Evolutionary conservation across 2,888 invertebrate genomes (phyloP).

Genomic region (Leptopterna dolabrata): DNA sequence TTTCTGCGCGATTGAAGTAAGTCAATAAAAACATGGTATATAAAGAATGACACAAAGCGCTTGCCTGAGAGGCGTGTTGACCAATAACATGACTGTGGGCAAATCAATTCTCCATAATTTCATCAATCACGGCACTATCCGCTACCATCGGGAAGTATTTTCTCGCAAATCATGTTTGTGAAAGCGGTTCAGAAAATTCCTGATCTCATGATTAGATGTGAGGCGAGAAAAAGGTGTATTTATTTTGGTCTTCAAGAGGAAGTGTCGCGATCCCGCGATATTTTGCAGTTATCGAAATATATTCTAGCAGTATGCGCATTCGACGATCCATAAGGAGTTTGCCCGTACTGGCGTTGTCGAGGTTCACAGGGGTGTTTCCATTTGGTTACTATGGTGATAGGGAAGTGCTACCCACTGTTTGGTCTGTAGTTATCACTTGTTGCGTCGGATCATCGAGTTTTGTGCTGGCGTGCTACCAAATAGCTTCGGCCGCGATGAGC

Average conservation of each 20-base stretch:
- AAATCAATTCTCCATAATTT: neutral
- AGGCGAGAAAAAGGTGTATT: neutral
- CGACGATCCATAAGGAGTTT: neutral
- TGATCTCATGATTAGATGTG: neutral
- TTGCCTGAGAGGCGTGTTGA: too few species aligned
- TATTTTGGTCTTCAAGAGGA: neutral
- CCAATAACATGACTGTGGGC: too few species aligned
- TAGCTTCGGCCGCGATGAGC: neutral
- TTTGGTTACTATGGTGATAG: neutral
- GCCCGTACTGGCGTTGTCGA: constrained; percentile 5
- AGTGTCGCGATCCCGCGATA: neutral
- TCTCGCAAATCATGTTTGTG: neutral
- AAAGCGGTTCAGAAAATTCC: neutral
- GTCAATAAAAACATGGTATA: too few species aligned
- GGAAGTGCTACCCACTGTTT: neutral
- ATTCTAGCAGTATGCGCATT: neutral
- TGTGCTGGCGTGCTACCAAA: constrained; percentile 5
- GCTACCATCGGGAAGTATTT: neutral
- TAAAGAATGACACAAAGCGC: too few species aligned
- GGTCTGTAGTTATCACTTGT: neutral
- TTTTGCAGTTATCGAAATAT: neutral
- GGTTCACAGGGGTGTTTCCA: constrained; percentile 31
- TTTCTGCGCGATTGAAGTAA: too few species aligned
- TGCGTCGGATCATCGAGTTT: neutral
- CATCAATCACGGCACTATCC: neutral